These are phyloP conservation scores for Pollachius pollachius DNA, from an alignment of 2,113 vertebrate species.

Conservation along the genomic window DNA sequence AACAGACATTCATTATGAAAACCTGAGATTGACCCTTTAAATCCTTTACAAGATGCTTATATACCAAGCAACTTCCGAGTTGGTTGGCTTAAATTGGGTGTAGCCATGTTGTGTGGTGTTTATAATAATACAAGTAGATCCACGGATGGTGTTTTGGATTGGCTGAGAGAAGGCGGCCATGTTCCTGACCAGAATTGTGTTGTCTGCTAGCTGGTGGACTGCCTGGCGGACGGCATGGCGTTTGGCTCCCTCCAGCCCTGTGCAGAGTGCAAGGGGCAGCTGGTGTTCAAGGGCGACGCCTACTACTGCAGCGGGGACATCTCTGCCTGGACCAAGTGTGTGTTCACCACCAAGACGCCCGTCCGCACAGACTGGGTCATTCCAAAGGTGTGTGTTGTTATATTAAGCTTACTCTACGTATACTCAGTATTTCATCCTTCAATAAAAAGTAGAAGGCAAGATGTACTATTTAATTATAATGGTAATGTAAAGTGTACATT, in stretches of 20 bases:
- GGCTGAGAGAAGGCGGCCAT: too few relatives aligned
- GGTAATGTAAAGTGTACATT: too few relatives aligned
- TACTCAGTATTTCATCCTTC: neutral
- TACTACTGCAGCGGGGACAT: constrained; percentile 93
- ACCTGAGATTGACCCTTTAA: too few relatives aligned
- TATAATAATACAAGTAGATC: too few relatives aligned
- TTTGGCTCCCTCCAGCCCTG: constrained; percentile 90
- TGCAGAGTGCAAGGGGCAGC: constrained; percentile 85
- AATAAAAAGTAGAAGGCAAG: neutral
- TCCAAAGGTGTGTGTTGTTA: constrained; percentile 79
- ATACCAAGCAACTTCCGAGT: too few relatives aligned
- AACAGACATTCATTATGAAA: too few relatives aligned
- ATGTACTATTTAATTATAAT: too few relatives aligned
- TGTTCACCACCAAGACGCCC: constrained; percentile 84
- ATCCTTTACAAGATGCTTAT: too few relatives aligned
- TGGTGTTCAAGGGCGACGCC: constrained; percentile 88
- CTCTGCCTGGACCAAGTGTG: constrained; percentile 97
- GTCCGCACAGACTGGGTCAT: constrained; percentile 86
- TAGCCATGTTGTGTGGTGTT: too few relatives aligned
- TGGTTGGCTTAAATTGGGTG: too few relatives aligned
- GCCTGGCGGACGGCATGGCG: constrained; percentile 87
- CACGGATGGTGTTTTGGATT: too few relatives aligned
- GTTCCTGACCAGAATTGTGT: neutral
- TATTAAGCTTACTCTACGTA: too few relatives aligned
- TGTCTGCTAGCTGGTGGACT: constrained; percentile 83